Base-by-base conservation (phyloP, 1,140 invertebrate genomes). In the Frieseomelitta varia region DNA sequence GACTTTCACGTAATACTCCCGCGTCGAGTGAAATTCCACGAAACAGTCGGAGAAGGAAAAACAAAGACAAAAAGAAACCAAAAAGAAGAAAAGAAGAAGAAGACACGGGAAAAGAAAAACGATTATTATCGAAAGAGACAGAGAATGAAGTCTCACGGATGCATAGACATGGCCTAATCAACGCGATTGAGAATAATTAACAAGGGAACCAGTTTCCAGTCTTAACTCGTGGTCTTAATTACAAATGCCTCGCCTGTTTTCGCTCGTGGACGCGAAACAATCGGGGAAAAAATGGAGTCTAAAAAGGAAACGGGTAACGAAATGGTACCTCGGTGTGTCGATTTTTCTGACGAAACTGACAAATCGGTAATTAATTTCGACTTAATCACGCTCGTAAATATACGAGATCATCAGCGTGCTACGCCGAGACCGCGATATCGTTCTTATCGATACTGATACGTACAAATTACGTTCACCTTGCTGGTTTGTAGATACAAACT, bases 281-380 rank as follows among this genome's bases (percentile, higher is more conserved):
- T 8, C 4, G 19, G 21, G 4, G 21, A 27, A 47, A 39, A 6
- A 39, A 4, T 0, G 39, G 39, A 8, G 39, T 3, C 47, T 14
- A 67, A 2, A 8, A 30, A 27, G 6, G 58, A 61, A 61, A 61
- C 4, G 15, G n/a, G 47, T 15, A n/a, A 27, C 24, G 4, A n/a
- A 24, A 61, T 24, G 39, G 6, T 39, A 39, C 14, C 1, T 2
- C 39, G 21, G 10, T 30, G 51, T 39, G 65, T 69, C 34, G 27
- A 69, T 69, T 79, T 72, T 72, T 80, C 3, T 61, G 14, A 39
- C 39, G 14, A n/a, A 61, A n/a, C n/a, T 27, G 55, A 81, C 68
- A 63, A 73, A 81, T 81, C 55, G 69, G 14, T 68, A 73, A 73
- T 73, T 81, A 81, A 81, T 73, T 30, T 63, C 47, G 56, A 81